Percentiles rank a stretch among this genome's conserved stretches.
Conservation (phyloP, 2,113 vertebrate species). For the Nibea coibor region DNA sequence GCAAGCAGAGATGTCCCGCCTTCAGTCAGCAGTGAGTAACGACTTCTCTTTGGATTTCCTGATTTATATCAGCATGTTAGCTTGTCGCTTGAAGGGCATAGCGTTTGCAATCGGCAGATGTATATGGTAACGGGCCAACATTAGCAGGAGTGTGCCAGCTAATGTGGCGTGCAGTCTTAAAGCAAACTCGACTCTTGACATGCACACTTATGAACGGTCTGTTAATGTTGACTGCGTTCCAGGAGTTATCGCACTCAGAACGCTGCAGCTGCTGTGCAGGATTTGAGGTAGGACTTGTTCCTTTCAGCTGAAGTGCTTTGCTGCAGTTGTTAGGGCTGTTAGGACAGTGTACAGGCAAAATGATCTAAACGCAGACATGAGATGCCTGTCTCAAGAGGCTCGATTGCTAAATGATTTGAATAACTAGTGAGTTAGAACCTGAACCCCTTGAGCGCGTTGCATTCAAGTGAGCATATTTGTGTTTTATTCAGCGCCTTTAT, state of each 20-base stretch:
- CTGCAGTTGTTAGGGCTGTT: background rate
- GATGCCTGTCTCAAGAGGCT: background rate
- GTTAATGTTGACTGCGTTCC: background rate
- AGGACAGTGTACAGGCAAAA: background rate
- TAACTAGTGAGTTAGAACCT: background rate
- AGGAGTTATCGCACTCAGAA: background rate
- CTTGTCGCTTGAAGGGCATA: conserved; percentile 48
- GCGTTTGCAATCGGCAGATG: conserved; percentile 30
- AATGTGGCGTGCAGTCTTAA: conserved; percentile 14
- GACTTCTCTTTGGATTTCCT: conserved; percentile 38
- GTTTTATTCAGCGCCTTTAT: background rate
- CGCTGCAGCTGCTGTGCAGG: background rate
- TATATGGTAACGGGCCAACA: conserved; percentile 32
- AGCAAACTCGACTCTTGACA: conserved; percentile 20
- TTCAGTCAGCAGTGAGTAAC: conserved; percentile 14
- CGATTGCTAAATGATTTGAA: background rate
- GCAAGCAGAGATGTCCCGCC: background rate
- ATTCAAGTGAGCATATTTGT: background rate
- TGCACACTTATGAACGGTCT: conserved; percentile 4
- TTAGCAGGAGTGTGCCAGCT: conserved; percentile 21
- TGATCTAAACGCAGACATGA: background rate
- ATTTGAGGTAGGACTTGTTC: background rate
- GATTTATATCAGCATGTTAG: conserved; percentile 46
- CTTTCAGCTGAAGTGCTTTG: background rate
- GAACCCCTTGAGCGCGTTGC: background rate